Percentiles rank a stretch among this genome's conserved stretches.
These are phyloP conservation scores for Epinephelus awoara DNA, from an alignment of 2,797 vertebrate genomes.

Conservation along the genomic window DNA sequence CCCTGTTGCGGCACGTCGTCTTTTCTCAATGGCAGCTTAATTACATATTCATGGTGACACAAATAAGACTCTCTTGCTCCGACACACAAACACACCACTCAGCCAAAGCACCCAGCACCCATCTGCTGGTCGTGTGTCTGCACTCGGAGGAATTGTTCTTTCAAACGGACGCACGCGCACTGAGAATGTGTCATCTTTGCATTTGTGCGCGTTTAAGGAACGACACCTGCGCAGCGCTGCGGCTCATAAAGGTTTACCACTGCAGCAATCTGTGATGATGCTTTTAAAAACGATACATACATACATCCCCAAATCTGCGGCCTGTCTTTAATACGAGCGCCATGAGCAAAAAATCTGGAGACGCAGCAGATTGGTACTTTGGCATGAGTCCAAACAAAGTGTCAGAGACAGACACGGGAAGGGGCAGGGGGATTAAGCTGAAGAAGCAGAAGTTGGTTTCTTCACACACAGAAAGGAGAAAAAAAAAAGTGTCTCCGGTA, in stretches of 20 bases:
- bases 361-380: constrained; percentile 66
- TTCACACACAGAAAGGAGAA: constrained; percentile 18
- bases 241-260: constrained; percentile 36
- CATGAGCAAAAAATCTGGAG: constrained; percentile 54
- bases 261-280: constrained; percentile 6
- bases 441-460: constrained; percentile 57
- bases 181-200: constrained; percentile 23
- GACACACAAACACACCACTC: constrained; percentile 65
- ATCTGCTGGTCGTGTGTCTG: constrained; percentile 76
- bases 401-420: constrained; percentile 52
- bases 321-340: constrained; percentile 27
- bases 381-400: constrained; percentile 66
- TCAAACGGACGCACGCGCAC: constrained; percentile 13
- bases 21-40: constrained; percentile 74
- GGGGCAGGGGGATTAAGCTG: constrained; percentile 53
- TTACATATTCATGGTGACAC: constrained; percentile 82
- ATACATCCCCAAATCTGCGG: constrained; percentile 15
- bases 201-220: constrained; percentile 1
- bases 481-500: constrained; percentile 41
- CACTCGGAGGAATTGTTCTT: constrained; percentile 57
- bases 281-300: constrained; percentile 9
- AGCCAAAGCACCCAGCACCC: constrained; percentile 71
- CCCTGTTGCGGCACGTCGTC: constrained; percentile 61
- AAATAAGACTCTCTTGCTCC: constrained; percentile 65
- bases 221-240: constrained; percentile 12